Evolutionary conservation across 2,888 invertebrate genomes (phyloP).

Genomic region (Ophioninae sp.): DNA sequence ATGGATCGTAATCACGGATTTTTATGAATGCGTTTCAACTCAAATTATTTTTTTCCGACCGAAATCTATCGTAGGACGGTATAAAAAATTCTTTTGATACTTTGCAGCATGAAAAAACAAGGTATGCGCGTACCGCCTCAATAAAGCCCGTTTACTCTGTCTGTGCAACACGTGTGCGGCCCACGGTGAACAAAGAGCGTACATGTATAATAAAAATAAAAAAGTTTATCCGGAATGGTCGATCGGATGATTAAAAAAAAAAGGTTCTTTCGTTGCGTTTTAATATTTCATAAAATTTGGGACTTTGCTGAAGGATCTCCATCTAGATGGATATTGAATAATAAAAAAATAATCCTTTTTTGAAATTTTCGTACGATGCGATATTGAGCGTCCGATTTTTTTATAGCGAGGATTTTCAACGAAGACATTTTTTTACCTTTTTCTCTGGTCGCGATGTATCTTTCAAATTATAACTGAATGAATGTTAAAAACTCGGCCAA

Average conservation of each 20-base stretch:
- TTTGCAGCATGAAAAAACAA: background rate
- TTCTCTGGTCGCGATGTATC: too few species aligned
- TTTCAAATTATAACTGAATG: too few species aligned
- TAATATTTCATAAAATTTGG: background rate
- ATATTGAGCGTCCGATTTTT: too few species aligned
- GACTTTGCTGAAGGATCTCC: background rate
- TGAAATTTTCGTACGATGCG: too few species aligned
- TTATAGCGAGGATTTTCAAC: too few species aligned
- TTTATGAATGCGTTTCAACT: background rate
- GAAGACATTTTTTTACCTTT: too few species aligned
- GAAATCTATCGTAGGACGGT: background rate
- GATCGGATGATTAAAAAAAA: conserved; percentile 12
- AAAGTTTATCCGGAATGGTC: background rate
- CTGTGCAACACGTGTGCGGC: conserved; percentile 19
- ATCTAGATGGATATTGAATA: too few species aligned
- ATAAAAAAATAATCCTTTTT: too few species aligned
- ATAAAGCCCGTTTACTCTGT: conserved; percentile 26
- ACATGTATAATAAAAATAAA: background rate
- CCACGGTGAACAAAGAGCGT: conserved; percentile 43
- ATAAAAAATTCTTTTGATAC: conserved; percentile 53
- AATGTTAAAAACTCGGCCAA: too few species aligned
- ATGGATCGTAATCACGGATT: background rate
- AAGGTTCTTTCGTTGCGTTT: background rate
- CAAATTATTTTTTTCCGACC: background rate
- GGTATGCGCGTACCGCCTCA: conserved; percentile 18